Conservation (phyloP, 2,797 vertebrate genomes). For the Macrochelys suwanniensis region DNA sequence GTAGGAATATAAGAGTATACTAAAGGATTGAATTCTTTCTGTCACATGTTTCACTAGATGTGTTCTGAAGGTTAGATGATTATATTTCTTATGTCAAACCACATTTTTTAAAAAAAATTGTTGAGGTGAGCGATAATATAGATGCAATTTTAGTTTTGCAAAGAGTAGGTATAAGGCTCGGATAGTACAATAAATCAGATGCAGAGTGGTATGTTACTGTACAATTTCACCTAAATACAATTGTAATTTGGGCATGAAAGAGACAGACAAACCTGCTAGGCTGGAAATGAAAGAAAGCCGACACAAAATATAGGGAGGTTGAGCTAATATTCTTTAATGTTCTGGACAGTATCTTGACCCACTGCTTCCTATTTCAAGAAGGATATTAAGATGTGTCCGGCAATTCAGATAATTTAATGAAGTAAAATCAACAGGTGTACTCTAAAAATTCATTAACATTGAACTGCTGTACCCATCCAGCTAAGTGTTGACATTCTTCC, state of each 20-base stretch:
- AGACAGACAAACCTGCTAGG: background rate
- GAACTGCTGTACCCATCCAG: constrained; percentile 11
- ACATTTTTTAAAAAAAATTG: background rate
- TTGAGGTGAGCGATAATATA: background rate
- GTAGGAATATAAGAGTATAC: no score
- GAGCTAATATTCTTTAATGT: background rate
- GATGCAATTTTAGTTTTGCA: background rate
- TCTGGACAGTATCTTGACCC: background rate
- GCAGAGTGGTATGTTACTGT: background rate
- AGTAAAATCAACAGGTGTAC: constrained; percentile 10
- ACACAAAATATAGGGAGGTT: background rate
- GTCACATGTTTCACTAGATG: background rate
- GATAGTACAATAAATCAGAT: background rate
- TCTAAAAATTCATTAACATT: constrained; percentile 13
- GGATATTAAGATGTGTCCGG: constrained; percentile 8
- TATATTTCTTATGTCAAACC: background rate
- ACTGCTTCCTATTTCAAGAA: background rate
- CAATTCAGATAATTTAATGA: constrained; percentile 1
- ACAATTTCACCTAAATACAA: background rate
- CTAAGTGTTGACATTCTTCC: background rate
- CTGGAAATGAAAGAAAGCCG: no score
- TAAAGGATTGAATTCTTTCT: background rate
- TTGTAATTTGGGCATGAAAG: background rate
- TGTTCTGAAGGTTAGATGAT: background rate
- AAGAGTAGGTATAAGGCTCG: background rate